Evolutionary conservation across 2,797 vertebrate species (phyloP).

Genomic region (Florisuga fusca): DNA sequence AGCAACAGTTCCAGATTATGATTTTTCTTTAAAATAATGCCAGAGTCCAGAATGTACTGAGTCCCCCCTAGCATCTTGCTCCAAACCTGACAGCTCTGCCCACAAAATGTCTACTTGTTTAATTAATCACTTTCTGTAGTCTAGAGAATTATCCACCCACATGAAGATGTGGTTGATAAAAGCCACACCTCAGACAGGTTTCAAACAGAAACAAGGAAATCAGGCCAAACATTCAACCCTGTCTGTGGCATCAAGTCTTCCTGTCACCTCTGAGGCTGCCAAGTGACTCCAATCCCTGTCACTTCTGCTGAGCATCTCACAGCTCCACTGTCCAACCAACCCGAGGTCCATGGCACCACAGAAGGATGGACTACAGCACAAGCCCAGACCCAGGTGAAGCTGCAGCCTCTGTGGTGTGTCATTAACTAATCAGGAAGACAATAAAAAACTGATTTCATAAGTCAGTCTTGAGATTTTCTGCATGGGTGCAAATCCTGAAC

Average conservation of each 20-base stretch:
- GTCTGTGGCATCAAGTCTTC: neutral
- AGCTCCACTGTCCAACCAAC: neutral
- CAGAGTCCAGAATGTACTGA: neutral
- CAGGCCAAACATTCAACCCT: neutral
- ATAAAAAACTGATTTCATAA: neutral
- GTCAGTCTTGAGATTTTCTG: neutral
- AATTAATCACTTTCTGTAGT: neutral
- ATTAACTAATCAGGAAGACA: neutral
- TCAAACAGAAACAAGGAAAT: constrained; percentile 28
- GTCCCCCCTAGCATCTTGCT: neutral
- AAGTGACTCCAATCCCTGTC: neutral
- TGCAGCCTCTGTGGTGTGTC: neutral
- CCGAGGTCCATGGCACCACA: too few relatives aligned
- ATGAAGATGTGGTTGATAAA: neutral
- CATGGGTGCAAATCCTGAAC: neutral
- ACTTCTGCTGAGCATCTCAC: neutral
- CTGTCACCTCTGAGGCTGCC: neutral
- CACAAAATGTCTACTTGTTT: neutral
- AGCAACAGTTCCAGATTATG: neutral
- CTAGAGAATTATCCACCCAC: neutral
- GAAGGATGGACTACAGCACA: neutral
- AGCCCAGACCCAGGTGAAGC: neutral
- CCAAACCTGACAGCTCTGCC: neutral
- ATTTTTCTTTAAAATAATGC: neutral
- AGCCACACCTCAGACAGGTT: constrained; percentile 36